Base-by-base conservation (phyloP, 2,888 invertebrate genomes). In the Danaus chrysippus region DNA sequence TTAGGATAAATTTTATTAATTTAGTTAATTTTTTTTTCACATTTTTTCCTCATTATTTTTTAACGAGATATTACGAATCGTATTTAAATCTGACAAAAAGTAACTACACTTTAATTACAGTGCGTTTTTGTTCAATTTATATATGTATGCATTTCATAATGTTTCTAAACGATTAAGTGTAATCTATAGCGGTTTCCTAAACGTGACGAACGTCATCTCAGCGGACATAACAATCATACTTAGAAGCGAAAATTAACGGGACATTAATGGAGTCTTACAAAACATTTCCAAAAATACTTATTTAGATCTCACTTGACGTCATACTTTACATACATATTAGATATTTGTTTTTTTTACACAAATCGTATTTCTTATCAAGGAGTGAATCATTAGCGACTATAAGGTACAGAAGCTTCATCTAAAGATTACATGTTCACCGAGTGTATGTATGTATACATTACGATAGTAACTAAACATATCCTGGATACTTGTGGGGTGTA, bases 301-400 rank as follows among this genome's bases (percentile, higher is more conserved):
- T 71, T 75, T 72, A 71, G 73, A 70, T 84, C 82, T 85, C 84
- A 84, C 84, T 84, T 76, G 69, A 70, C 78, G 82, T 83, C 83
- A 82, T 78, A 75, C 72, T 79, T 73, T 81, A 81, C 79, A 80
- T 56, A 49, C 34, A 58, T 13, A 49, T 58, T n/a, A 46, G 42
- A 49, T 53, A 70, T 75, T 73, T 74, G 73, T 79, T 78, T 76
- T 75, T 77, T 77, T 70, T 66, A 68, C 68, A 68, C 23, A 34
- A 34, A 34, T 68, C 56, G 62, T 42, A 11, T 41, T 49, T 15
- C 10, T 58, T 58, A 49, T 17, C 17, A 17, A 49, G 49, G 49
- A 49, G 49, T 49, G 17, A 49, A 34, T 34, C 23, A 34, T 34
- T 6, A 34, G 23, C 23, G 23, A 34, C 23, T 6, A 34, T 34